Evolutionary conservation across 1,140 invertebrate species (phyloP).

Genomic region (Saccostrea echinata): DNA sequence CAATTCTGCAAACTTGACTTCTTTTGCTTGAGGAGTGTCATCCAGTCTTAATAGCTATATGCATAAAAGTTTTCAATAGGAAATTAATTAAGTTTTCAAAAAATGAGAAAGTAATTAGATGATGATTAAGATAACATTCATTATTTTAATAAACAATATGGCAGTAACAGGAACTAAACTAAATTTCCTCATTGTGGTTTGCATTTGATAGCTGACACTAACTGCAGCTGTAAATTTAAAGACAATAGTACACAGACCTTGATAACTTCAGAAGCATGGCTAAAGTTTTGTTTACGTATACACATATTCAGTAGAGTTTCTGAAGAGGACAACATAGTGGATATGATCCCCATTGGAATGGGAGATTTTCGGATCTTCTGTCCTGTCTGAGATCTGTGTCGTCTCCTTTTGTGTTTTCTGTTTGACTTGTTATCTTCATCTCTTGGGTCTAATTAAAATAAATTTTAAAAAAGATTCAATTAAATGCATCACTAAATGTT

Average conservation of each 20-base stretch:
- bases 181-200: background rate
- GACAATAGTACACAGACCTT: slow-evolving; percentile 65
- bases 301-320: slow-evolving; percentile 73
- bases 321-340: slow-evolving; percentile 74
- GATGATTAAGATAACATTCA: background rate
- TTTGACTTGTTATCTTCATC: slow-evolving; percentile 12
- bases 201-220: background rate
- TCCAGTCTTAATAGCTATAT: slow-evolving; percentile 72
- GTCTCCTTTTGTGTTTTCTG: slow-evolving; percentile 2
- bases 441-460: background rate
- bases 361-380: slow-evolving; percentile 37
- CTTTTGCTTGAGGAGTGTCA: slow-evolving; percentile 65
- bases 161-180: background rate
- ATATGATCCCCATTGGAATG: slow-evolving; percentile 65
- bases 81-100: background rate
- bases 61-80: background rate
- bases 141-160: too few relatives aligned
- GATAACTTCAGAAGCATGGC: slow-evolving; percentile 75
- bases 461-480: too few relatives aligned
- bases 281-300: slow-evolving; percentile 69
- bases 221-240: background rate
- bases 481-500: too few relatives aligned
- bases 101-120: background rate
- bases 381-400: background rate
- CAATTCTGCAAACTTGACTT: slow-evolving; percentile 72